Evolutionary conservation across 2,797 vertebrate species (phyloP).

Genomic region (Helarctos malayanus): DNA sequence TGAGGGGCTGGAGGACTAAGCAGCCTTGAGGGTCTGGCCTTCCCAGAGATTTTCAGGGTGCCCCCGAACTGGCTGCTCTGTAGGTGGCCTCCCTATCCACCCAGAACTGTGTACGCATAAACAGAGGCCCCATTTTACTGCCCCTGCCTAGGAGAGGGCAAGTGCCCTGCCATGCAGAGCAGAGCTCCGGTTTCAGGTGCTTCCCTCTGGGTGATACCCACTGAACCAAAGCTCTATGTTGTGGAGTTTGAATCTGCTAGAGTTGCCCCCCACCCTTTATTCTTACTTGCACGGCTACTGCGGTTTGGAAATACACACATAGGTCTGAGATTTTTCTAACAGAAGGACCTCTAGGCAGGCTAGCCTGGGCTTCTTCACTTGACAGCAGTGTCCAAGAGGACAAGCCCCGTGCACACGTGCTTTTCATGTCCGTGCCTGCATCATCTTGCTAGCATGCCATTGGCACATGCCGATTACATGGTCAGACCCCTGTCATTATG

Average conservation of each 20-base stretch:
- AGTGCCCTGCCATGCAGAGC: not conserved
- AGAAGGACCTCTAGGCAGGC: not conserved
- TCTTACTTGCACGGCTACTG: not conserved
- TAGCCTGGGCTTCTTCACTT: not conserved
- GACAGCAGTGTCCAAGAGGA: not conserved
- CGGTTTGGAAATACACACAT: not conserved
- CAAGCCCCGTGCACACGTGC: too few species aligned
- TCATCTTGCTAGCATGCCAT: not conserved
- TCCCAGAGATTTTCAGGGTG: not conserved
- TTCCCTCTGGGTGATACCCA: not conserved
- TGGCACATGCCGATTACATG: not conserved
- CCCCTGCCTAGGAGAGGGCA: not conserved
- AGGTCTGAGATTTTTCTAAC: not conserved
- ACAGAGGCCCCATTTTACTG: constrained; percentile 7
- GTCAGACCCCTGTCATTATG: not conserved
- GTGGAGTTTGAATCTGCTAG: not conserved
- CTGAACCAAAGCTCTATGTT: not conserved
- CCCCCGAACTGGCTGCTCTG: not conserved
- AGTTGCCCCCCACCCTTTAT: not conserved
- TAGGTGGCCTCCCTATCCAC: not conserved
- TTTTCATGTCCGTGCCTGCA: not conserved
- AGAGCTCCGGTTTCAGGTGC: constrained; percentile 37
- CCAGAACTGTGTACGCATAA: constrained; percentile 22
- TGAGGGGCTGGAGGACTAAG: not conserved
- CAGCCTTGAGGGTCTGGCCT: not conserved